These are phyloP conservation scores for Gambusia yucatana DNA, from an alignment of 2,797 vertebrate genomes.

Conservation along the genomic window DNA sequence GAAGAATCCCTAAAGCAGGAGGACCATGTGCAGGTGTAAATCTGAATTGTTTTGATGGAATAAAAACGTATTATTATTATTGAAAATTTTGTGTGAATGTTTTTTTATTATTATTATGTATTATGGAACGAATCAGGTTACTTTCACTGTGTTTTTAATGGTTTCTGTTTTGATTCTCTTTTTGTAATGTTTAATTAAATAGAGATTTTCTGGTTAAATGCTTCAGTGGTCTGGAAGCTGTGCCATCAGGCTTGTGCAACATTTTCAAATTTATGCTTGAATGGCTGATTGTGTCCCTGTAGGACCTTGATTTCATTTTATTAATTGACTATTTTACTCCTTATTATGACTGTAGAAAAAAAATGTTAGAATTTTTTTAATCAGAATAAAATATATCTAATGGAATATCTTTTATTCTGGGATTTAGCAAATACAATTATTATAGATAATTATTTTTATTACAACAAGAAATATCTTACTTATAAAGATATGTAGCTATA, in stretches of 20 bases:
- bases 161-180: not conserved
- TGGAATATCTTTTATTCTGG: not conserved
- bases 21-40: not conserved
- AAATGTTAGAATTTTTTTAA: too few relatives aligned
- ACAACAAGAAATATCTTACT: not conserved
- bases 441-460: not conserved
- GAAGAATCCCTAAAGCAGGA: not conserved
- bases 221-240: not conserved
- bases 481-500: not conserved
- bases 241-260: not conserved
- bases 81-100: not conserved
- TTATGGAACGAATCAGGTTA: not conserved
- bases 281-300: not conserved
- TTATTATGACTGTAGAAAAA: not conserved
- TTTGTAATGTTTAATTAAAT: constrained; percentile 18
- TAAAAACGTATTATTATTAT: not conserved
- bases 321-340: not conserved
- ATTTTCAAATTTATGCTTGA: not conserved
- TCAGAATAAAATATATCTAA: not conserved
- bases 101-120: too few relatives aligned
- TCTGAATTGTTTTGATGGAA: not conserved
- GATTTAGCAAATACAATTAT: not conserved
- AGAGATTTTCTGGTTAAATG: constrained; percentile 10
- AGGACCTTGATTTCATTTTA: not conserved
- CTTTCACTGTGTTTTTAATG: not conserved